These are phyloP conservation scores for Leptocoma aspasia DNA, from an alignment of 2,113 vertebrate species.

Conservation along the genomic window DNA sequence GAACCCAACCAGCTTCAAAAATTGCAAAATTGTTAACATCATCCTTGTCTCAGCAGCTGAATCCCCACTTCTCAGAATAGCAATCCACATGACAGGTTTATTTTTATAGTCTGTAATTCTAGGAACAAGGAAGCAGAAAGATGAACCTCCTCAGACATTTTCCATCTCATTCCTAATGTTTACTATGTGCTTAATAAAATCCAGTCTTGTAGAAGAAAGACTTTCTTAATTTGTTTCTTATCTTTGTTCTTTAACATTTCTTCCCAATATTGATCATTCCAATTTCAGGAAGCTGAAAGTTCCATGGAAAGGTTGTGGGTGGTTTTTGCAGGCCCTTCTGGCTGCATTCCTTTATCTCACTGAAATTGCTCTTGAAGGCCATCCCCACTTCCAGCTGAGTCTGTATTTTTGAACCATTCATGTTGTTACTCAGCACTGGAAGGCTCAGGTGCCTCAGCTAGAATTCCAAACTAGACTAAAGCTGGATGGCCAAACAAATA, in stretches of 20 bases:
- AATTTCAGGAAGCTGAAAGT: neutral
- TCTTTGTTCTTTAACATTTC: neutral
- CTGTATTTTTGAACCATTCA: neutral
- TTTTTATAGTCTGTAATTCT: conserved; percentile 62
- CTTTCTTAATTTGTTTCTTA: neutral
- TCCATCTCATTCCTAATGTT: conserved; percentile 18
- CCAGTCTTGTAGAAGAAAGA: neutral
- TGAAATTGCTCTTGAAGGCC: neutral
- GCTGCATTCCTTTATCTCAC: neutral
- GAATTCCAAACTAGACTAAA: neutral
- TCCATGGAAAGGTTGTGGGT: neutral
- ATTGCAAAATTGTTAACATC: conserved; percentile 22
- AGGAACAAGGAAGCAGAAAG: conserved; percentile 42
- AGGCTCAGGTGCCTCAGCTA: neutral
- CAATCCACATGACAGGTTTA: conserved; percentile 60
- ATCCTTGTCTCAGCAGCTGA: conserved; percentile 45
- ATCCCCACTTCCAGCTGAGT: neutral
- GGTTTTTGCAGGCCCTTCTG: neutral
- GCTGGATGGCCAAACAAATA: neutral
- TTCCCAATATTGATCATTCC: neutral
- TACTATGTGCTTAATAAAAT: conserved; percentile 9
- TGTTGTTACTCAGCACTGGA: neutral
- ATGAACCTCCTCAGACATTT: conserved; percentile 38
- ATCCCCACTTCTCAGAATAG: conserved; percentile 44
- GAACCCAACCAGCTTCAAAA: conserved; percentile 1